phyloP scores from a whole-genome alignment of 35 echinoderm and acorn worm genomes.

The Nesometra sesokonis region DNA sequence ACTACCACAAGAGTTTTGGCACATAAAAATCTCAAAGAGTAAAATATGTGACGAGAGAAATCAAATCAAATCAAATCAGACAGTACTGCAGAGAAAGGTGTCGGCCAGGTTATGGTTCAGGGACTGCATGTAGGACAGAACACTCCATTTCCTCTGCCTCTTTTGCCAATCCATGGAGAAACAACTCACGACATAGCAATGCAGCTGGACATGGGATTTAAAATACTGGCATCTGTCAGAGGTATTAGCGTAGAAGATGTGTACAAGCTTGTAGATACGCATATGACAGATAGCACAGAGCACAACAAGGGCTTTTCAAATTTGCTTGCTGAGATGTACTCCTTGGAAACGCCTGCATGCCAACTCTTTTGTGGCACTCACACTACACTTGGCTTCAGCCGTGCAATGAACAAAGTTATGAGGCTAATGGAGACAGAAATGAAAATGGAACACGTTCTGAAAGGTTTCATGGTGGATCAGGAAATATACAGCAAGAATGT shows the following conservation, averaged over 20 bases:
- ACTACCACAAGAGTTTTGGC: no score
- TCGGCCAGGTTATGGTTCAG: background rate
- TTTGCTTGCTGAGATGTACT: slow-evolving; percentile 6
- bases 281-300: slow-evolving; percentile 14
- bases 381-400: slow-evolving; percentile 1
- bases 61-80: background rate
- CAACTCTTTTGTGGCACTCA: slow-evolving; percentile 8
- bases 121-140: background rate
- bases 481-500: slow-evolving; percentile 3
- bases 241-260: background rate
- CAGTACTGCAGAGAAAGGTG: slow-evolving; percentile 3
- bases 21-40: no score
- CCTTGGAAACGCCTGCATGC: slow-evolving; percentile 1
- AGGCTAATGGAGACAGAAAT: slow-evolving; percentile 2
- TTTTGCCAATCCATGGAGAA: background rate
- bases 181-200: slow-evolving; percentile 4
- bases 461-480: slow-evolving; percentile 1
- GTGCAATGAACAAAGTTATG: slow-evolving; percentile 6
- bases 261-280: slow-evolving; percentile 3
- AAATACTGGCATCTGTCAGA: slow-evolving; percentile 10
- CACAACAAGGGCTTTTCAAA: slow-evolving; percentile 10
- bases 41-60: background rate
- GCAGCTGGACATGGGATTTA: slow-evolving; percentile 2
- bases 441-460: slow-evolving; percentile 6
- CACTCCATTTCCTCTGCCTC: background rate